Base-by-base conservation (phyloP, 2,888 invertebrate species). In the Archips xylosteana region DNA sequence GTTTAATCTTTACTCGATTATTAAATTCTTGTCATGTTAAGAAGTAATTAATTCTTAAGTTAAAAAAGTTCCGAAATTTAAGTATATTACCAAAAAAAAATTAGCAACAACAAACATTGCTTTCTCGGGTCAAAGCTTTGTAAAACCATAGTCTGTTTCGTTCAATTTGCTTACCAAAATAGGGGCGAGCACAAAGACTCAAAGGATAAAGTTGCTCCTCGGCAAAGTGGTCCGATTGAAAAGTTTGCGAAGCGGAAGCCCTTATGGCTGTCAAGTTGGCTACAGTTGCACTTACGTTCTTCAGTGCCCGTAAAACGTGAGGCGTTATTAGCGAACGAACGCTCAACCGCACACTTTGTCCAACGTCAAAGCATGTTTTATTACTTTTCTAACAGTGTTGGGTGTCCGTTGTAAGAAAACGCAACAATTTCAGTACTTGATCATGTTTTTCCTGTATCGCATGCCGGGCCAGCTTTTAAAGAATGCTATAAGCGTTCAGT, bases 81-180 rank as follows among this genome's bases (percentile, higher is more conserved):
- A 39, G 39, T 39, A 39, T 39, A 0, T 23, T 0, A 12, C 45
- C 45, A 10, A 15, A 60, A 15, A 49, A 61, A 60, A 36, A 36
- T 47, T 9, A 32, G 39, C 59, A 62, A 60, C 65, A 66, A 74
- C 23, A 74, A 74, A 74, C 61, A 69, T 51, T 59, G 57, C 57
- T 74, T 54, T 36, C 62, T 65, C 70, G 59, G 75, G 76, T 78
- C 80, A 80, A 80, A 82, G 77, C 81, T 82, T 82, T 85, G 81
- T 82, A 81, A 80, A 76, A 74, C 75, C 78, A 80, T 80, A 80
- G 78, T 76, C 80, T 79, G 74, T 79, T 78, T 76, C 80, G 70
- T 75, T 72, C 84, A 84, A 90, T 89, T 90, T 88, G 88, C 86
- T 89, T 83, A 89, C 86, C 87, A 89, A 90, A 89, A 86, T 80